Conservation (phyloP, 2,888 invertebrate species). For the Smittia aterrima region DNA sequence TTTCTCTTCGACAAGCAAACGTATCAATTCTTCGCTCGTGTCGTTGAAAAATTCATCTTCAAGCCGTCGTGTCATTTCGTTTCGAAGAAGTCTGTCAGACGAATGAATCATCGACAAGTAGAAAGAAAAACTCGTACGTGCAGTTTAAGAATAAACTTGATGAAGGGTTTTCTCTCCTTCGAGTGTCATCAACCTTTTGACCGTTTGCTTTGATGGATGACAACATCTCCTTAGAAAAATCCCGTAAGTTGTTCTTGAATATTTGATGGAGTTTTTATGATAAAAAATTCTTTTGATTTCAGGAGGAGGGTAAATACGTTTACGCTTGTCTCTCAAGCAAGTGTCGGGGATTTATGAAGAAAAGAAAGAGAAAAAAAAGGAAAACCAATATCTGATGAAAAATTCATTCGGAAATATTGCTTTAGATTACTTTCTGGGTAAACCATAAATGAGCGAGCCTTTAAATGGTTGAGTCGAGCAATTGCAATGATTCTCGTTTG, state of each 20-base stretch:
- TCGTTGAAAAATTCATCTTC: slow-evolving; percentile 2
- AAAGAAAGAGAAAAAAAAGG: too few relatives aligned
- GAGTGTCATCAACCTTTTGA: too few relatives aligned
- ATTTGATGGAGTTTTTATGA: not conserved
- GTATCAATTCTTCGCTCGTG: slow-evolving; percentile 29
- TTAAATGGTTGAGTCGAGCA: not conserved
- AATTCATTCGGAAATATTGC: slow-evolving; percentile 24
- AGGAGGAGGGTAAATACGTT: not conserved
- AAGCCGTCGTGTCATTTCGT: slow-evolving; percentile 16
- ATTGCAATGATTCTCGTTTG: not conserved
- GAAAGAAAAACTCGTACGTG: too few relatives aligned
- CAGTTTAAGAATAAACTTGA: too few relatives aligned
- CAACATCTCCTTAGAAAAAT: too few relatives aligned
- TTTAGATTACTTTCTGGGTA: not conserved
- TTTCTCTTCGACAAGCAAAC: slow-evolving; percentile 14
- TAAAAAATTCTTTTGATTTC: slow-evolving; percentile 13
- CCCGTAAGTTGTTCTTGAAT: slow-evolving; percentile 19
- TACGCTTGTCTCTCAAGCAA: not conserved
- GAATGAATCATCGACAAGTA: not conserved
- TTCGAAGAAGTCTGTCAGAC: not conserved
- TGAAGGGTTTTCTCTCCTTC: too few relatives aligned
- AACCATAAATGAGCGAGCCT: not conserved
- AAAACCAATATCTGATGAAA: slow-evolving; percentile 27
- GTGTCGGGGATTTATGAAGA: not conserved
- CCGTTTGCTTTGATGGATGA: too few relatives aligned